Evolutionary conservation across 2,888 invertebrate genomes (phyloP), one percentile per base, ranked within the genome.

Genomic region (Hyalella azteca): DNA sequence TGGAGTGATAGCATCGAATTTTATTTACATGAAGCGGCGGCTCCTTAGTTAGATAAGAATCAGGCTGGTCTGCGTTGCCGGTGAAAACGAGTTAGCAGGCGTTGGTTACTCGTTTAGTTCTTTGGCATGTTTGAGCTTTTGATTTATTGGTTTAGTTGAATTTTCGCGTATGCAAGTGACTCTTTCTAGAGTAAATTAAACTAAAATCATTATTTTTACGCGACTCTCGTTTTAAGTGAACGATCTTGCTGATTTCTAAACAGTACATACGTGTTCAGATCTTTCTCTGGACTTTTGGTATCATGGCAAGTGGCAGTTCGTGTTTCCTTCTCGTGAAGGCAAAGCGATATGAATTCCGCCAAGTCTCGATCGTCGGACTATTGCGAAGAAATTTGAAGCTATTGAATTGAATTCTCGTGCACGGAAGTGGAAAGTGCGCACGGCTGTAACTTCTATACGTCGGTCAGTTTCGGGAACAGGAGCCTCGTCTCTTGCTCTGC

Each of bases 401-500:
- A 32, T 19, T 66, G 66, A 66, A 66, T 36, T 66, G 29, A 66
- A 36, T 66, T 66, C 66, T 19, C n/a, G 19, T 36, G 39, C 11
- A 9, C 15, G 36, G 36, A 13, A 66, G 39, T 66, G 36, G 66
- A 66, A 66, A 66, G 66, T 66, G 36, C 36, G 36, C 29, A 29
- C 29, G 54, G 26, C 5, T 19, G 66, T n/a, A n/a, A n/a, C 66
- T 32, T 66, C 32, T 32, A 66, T 36, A 36, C 7, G 66, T n/a
- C 19, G 32, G 66, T 4, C 66, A 66, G 36, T 32, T 32, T 19
- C 32, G 7, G 66, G 66, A 66, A 66, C 66, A 19, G 36, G 66
- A 66, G 66, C 39, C 66, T 5, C 19, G 32, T 36, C 66, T 66
- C 66, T 36, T 66, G 36, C 66, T 66, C 39, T 32, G n/a, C 66